Evolutionary conservation across 2,888 invertebrate species (phyloP), one percentile per base, ranked within the genome.

Genomic region (Meteorus colon): DNA sequence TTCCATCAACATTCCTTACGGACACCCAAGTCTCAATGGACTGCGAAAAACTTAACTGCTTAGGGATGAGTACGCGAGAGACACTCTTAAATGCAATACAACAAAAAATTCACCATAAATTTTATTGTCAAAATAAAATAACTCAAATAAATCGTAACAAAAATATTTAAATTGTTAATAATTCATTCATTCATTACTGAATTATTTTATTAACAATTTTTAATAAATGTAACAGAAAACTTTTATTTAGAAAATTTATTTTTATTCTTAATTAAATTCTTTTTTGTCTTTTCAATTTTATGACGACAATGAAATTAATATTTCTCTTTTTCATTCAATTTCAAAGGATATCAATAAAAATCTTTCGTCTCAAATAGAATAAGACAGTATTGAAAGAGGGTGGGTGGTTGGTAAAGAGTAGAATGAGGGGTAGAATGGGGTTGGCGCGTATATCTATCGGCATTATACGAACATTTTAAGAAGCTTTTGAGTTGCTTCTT

Each of bases 1-100:
- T 84, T 82, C 85, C 84, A 87, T 87, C 85, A 85, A 86, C 86
- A 87, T 88, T 88, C 87, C 86, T 71, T 67, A 19, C 82, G 81
- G 83, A 87, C 87, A 86, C 87, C 84, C 84, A 77, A 78, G 83
- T 82, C 83, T 86, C 83, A 81, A 76, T 81, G 81, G 81, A 78
- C 80, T 65, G 81, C 82, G 84, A 87, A 87, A 88, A 88, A 82
- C 78, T 81, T 48, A 48, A 48, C n/a, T 31, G 73, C 65, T 24
- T 72, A 65, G 62, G 55, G 29, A 67, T 48, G 55, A 51, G 55
- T 19, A 19, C 55, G 19, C 19, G 55, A 55, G 19, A 55, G 19
- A 55, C 55, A 19, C n/a, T 55, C n/a, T 55, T 55, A 19, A 55
- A 55, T 55, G 55, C 55, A 55, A 19, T 19, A 8, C 37, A 37